Evolutionary conservation across 2,113 vertebrate genomes (phyloP), one percentile per base, ranked within the genome.

Genomic region (Cranoglanis bouderius): DNA sequence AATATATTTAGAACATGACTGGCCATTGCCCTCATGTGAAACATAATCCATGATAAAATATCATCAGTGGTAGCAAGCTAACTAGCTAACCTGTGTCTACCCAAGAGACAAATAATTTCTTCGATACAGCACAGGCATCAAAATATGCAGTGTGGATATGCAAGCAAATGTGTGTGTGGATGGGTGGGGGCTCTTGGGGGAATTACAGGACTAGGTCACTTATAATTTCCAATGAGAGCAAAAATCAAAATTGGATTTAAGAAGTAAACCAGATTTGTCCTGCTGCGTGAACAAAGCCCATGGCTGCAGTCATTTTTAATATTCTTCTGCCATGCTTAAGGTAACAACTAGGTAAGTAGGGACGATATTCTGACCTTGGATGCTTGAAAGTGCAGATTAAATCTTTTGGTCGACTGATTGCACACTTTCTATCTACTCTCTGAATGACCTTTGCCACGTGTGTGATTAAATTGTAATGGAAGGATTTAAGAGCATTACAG

Each of bases 381-480:
- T 53, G 29, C 43, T 63, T 65, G 21, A 61, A 81, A 81, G 59
- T 24, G 77, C 57, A 81, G 57, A 81, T 87, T 53, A 53, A 51
- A 80, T 78, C 35, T 13, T 24, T 65, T 65, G 55, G 24, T 80
- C 38, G 29, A 65, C 74, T 35, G 26, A 80, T 46, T 80, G 43
- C 55, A 67, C 86, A 87, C 67, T 29, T 74, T 75, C n/a, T 75
- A 57, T 74, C 35, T 40, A 55, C 40, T 87, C n/a, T 35, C 57
- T 2, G 12, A 5, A 1, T 65, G 32, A 65, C 57, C 86, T 78
- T 65, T 53, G 86, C 6, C 43, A 35, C 59, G 18, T 21, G n/a
- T 81, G 14, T 65, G 57, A 49, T 67, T 87, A 81, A 87, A 81
- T 26, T 81, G n/a, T 49, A 87, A 78, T 63, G 55, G 40, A 87